Conservation (phyloP, 2,113 vertebrate genomes). For the Brienomyrus longianalis region DNA sequence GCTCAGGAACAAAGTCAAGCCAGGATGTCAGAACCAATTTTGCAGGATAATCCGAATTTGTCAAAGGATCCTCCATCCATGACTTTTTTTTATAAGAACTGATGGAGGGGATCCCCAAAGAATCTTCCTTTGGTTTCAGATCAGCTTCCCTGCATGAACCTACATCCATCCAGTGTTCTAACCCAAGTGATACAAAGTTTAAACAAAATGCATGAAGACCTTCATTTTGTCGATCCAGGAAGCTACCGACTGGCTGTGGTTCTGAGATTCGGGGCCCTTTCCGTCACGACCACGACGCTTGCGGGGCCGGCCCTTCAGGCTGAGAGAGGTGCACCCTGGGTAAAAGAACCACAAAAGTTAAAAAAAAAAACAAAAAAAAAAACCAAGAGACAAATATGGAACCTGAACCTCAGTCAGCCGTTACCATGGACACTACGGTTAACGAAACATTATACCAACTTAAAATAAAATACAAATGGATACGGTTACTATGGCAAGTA, state of each 20-base stretch:
- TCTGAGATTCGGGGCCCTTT: conserved; percentile 38
- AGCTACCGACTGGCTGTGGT: conserved; percentile 46
- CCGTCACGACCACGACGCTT: conserved; percentile 56
- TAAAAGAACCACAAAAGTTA: not conserved
- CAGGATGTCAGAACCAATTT: not conserved
- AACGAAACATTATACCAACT: not conserved
- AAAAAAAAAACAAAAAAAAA: not conserved
- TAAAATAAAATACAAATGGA: not conserved
- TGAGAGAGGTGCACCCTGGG: conserved; percentile 61
- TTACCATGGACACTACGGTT: not conserved
- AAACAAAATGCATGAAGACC: conserved; percentile 37
- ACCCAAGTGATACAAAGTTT: not conserved
- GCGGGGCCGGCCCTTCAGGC: conserved; percentile 65
- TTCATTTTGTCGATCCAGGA: conserved; percentile 65
- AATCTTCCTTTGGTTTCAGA: not conserved
- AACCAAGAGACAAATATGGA: not conserved
- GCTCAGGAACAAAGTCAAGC: not conserved
- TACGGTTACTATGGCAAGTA: not conserved
- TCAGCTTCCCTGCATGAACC: not conserved
- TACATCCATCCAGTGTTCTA: not conserved
- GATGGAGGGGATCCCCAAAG: not conserved
- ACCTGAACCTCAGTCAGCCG: not conserved
- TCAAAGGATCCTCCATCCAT: not conserved
- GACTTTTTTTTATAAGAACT: not conserved
- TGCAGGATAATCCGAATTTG: not conserved